Evolutionary conservation across 37 sponge, comb jelly and placozoan genomes (phyloP).

Genomic region (Ephydatia muelleri): DNA sequence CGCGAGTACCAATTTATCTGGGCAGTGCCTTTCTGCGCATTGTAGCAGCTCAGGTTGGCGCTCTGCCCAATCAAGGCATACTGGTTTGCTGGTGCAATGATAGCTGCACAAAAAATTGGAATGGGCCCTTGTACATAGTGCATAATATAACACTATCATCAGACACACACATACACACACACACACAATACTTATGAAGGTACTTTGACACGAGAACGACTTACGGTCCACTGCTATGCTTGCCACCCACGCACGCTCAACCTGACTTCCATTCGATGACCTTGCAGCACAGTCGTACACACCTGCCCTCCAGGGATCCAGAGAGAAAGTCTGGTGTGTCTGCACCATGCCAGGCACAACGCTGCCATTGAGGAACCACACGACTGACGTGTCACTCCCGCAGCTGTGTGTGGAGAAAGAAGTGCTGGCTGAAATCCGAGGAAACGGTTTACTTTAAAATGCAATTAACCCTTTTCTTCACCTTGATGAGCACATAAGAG

Average conservation of each 20-base stretch:
- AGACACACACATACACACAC: not conserved
- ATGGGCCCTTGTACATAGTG: too few relatives aligned
- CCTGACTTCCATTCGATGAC: not conserved
- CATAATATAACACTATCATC: not conserved
- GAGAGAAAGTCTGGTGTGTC: not conserved
- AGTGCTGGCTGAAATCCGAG: too few relatives aligned
- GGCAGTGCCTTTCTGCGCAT: not conserved
- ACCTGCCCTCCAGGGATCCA: not conserved
- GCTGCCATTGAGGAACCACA: not conserved
- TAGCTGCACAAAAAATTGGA: too few relatives aligned
- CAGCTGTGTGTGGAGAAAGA: not conserved
- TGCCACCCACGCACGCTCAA: not conserved
- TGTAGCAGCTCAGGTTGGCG: not conserved
- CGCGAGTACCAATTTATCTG: not conserved
- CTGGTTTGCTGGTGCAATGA: not conserved
- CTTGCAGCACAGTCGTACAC: not conserved
- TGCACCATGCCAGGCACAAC: not conserved
- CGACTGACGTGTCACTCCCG: not conserved
- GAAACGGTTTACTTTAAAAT: not conserved
- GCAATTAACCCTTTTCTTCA: not conserved
- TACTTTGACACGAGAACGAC: not conserved
- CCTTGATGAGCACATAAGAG: not conserved
- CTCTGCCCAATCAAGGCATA: not conserved
- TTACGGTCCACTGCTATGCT: not conserved
- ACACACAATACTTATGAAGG: too few relatives aligned